Percentiles rank a stretch among this genome's conserved stretches.
Evolutionary conservation across 2,797 vertebrate genomes (phyloP).

Genomic region (Gymnopithys bicolor): DNA sequence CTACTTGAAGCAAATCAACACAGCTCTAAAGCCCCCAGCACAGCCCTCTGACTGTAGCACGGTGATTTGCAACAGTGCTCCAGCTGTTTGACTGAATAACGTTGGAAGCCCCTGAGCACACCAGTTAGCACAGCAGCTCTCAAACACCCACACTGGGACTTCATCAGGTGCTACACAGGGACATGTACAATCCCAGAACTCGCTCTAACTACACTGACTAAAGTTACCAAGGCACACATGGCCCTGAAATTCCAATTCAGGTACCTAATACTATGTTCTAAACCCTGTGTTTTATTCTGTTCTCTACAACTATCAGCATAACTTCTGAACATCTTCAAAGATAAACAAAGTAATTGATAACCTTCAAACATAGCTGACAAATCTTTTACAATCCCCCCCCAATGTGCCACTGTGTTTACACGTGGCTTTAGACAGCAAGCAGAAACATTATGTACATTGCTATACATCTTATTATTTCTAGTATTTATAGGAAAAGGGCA

Average conservation of each 20-base stretch:
- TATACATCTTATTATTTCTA: not conserved
- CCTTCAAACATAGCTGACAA: not conserved
- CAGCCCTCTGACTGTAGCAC: not conserved
- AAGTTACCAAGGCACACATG: not conserved
- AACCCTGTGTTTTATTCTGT: not conserved
- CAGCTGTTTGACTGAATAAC: not conserved
- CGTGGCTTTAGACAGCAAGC: not conserved
- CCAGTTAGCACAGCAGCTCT: not conserved
- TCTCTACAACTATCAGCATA: not conserved
- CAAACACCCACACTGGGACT: not conserved
- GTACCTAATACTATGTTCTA: not conserved
- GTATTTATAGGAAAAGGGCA: not conserved
- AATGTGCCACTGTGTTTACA: not conserved
- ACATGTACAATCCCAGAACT: not conserved
- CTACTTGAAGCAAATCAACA: not conserved
- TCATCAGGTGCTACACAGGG: not conserved
- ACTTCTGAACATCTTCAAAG: not conserved
- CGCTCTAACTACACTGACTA: not conserved
- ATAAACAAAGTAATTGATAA: not conserved
- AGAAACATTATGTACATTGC: not conserved
- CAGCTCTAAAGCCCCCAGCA: not conserved
- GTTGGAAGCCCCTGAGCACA: not conserved
- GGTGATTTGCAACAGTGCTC: not conserved
- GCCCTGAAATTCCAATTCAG: not conserved
- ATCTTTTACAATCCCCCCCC: not conserved